A percentile compares a stretch with the other conserved stretches of the same genome.
Conservation (phyloP, 2,888 invertebrate genomes). For the Lapara coniferarum region DNA sequence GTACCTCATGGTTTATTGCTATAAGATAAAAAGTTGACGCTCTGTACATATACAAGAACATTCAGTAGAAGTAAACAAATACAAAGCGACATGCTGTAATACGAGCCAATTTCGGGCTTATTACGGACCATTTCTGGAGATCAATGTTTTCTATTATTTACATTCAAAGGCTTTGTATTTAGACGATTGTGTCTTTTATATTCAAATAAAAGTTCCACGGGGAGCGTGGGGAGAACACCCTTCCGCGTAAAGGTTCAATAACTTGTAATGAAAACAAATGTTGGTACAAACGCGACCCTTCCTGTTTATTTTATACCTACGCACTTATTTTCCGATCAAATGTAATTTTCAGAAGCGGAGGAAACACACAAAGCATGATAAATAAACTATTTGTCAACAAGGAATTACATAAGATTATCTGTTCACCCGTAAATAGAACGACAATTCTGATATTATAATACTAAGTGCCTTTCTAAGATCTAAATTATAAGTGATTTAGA, state of each 20-base stretch:
- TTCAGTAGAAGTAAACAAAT: too few relatives aligned
- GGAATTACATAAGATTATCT: neutral
- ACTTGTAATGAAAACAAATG: conserved; percentile 74
- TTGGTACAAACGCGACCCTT: conserved; percentile 65
- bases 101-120: conserved; percentile 2
- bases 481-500: neutral
- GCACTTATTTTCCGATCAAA: conserved; percentile 62
- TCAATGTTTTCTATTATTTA: conserved; percentile 32
- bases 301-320: conserved; percentile 60
- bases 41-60: too few relatives aligned
- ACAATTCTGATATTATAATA: neutral
- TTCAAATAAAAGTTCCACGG: conserved; percentile 59
- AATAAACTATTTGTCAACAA: conserved; percentile 20
- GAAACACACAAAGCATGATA: conserved; percentile 38
- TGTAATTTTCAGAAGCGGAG: conserved; percentile 56
- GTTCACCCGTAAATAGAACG: neutral
- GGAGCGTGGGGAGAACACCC: conserved; percentile 51
- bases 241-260: conserved; percentile 60
- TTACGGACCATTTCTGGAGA: conserved; percentile 28
- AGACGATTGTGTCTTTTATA: conserved; percentile 51
- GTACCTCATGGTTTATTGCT: too few relatives aligned
- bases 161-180: conserved; percentile 38
- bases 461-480: neutral
- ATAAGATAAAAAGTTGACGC: too few relatives aligned
- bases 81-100: neutral